These are phyloP conservation scores for Armadillidium nasatum DNA, from an alignment of 1,140 invertebrate species.

Conservation along the genomic window DNA sequence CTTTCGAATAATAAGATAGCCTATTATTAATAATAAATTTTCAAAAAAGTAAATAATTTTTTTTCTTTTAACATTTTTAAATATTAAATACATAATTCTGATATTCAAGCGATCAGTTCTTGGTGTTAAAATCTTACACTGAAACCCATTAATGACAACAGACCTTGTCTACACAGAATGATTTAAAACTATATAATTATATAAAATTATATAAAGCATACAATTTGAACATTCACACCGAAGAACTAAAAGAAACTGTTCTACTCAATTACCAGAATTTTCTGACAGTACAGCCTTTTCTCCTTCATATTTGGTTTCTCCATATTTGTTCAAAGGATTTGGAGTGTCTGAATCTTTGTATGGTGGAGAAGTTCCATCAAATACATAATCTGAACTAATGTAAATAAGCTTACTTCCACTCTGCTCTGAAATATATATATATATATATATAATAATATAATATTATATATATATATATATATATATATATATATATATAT, in stretches of 20 bases:
- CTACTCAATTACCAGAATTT: slow-evolving; percentile 47
- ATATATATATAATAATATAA: no score
- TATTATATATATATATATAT: no score
- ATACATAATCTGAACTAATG: slow-evolving; percentile 61
- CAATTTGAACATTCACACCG: no score
- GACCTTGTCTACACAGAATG: no score
- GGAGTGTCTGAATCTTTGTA: slow-evolving; percentile 51
- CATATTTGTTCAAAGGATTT: slow-evolving; percentile 57
- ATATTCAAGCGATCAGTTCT: not conserved
- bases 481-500: no score
- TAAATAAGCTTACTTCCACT: slow-evolving; percentile 49
- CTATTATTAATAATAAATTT: no score
- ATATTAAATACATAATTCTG: no score
- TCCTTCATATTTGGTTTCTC: slow-evolving; percentile 54
- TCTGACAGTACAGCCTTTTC: slow-evolving; percentile 50
- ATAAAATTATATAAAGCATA: no score
- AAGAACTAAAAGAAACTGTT: no score
- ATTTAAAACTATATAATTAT: not conserved
- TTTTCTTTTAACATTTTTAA: no score
- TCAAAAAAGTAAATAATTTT: not conserved
- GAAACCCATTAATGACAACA: not conserved
- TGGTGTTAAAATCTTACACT: not conserved
- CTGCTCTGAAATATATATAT: no score
- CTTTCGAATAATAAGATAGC: no score
- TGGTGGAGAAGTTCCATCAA: slow-evolving; percentile 57